Conservation (phyloP, 2,888 invertebrate species). For the Apotomis capreana region DNA sequence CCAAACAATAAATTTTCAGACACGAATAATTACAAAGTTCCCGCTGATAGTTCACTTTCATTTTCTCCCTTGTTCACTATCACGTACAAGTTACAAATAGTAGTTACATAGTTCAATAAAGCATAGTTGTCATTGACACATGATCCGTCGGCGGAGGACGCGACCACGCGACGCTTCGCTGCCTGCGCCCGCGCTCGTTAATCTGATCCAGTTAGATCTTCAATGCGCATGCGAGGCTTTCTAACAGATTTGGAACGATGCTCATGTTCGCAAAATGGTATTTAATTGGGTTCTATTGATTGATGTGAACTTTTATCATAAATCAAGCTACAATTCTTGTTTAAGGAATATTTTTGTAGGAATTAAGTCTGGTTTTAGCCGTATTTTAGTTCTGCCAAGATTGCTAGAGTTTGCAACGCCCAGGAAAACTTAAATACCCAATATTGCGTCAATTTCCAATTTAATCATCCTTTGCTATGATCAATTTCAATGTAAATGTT, state of each 20-base stretch:
- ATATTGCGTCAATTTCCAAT: too few species aligned
- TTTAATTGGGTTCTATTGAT: conserved; percentile 18
- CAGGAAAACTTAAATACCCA: too few species aligned
- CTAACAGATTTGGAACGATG: conserved; percentile 32
- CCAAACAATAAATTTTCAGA: too few species aligned
- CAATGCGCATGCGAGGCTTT: conserved; percentile 16
- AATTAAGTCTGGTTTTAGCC: too few species aligned
- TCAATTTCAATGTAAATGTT: too few species aligned
- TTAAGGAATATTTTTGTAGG: not conserved
- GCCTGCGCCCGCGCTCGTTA: conserved; percentile 34
- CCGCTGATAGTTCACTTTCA: not conserved
- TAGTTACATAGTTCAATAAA: conserved; percentile 23
- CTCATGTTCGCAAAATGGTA: conserved; percentile 2
- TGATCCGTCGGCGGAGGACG: conserved; percentile 29
- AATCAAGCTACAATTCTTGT: not conserved
- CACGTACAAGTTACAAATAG: not conserved
- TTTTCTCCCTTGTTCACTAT: not conserved
- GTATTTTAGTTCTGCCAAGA: too few species aligned
- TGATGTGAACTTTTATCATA: conserved; percentile 19
- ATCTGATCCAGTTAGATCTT: conserved; percentile 38
- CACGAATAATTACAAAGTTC: too few species aligned
- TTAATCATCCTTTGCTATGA: too few species aligned
- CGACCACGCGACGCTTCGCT: conserved; percentile 19
- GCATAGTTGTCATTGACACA: conserved; percentile 24
- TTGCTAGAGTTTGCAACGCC: too few species aligned